Evolutionary conservation across 2,888 invertebrate species (phyloP).

Genomic region (Heteromurus nitidus): DNA sequence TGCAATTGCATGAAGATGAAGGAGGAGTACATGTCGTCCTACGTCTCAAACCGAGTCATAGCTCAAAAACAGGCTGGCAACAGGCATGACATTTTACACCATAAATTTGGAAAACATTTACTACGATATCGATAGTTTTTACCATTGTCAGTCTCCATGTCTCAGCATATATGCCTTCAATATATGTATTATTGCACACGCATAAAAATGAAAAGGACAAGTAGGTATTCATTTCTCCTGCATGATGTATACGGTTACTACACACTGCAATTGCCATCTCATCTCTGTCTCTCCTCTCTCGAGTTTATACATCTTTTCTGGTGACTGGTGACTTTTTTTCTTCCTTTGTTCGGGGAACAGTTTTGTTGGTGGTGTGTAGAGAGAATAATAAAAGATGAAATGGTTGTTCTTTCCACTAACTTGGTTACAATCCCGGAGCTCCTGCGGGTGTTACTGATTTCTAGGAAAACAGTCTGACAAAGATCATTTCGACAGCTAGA

Average conservation of each 20-base stretch:
- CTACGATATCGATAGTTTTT: slow-evolving; percentile 37
- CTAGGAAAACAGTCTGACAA: slow-evolving; percentile 34
- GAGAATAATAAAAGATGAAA: slow-evolving; percentile 58
- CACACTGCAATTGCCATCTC: slow-evolving; percentile 49
- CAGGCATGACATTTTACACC: slow-evolving; percentile 50
- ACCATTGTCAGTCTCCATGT: background rate
- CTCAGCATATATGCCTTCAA: no score
- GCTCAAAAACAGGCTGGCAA: slow-evolving; percentile 21
- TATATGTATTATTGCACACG: background rate
- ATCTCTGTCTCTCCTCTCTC: slow-evolving; percentile 10
- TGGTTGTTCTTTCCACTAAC: slow-evolving; percentile 48
- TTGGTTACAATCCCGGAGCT: background rate
- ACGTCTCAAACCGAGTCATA: background rate
- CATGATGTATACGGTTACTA: no score
- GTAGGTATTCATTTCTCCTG: slow-evolving; percentile 16
- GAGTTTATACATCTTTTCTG: slow-evolving; percentile 21
- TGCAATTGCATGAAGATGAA: background rate
- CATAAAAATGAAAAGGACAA: background rate
- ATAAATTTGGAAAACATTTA: slow-evolving; percentile 54
- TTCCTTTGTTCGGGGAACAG: slow-evolving; percentile 14
- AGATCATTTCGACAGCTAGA: slow-evolving; percentile 37
- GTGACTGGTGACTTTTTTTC: slow-evolving; percentile 49
- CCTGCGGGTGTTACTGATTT: slow-evolving; percentile 55
- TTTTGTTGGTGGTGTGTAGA: background rate
- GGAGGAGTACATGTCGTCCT: background rate